Evolutionary conservation across 2,113 vertebrate genomes (phyloP).

Genomic region (Triplophysa rosa): DNA sequence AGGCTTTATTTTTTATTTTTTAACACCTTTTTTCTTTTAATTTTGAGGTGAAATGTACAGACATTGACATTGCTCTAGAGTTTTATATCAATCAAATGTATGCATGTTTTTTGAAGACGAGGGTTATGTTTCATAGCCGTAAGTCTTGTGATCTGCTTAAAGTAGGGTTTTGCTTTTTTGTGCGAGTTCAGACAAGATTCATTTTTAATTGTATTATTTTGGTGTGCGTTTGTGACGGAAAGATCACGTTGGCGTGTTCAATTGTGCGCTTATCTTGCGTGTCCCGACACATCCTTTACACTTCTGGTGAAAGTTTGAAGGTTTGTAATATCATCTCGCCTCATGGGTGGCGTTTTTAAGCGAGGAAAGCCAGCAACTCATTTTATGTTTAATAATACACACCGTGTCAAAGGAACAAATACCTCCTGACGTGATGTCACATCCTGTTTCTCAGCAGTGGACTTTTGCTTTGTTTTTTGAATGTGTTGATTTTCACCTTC

Average conservation of each 20-base stretch:
- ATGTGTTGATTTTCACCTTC: constrained; percentile 55
- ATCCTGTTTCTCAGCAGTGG: constrained; percentile 58
- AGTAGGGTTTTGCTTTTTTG: neutral
- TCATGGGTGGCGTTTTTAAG: neutral
- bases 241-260: neutral
- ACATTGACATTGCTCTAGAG: neutral
- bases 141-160: neutral
- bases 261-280: neutral
- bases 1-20: too few relatives aligned
- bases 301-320: constrained; percentile 43
- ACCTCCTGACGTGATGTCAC: neutral
- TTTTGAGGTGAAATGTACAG: neutral
- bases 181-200: constrained; percentile 15
- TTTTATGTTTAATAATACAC: neutral
- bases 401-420: neutral
- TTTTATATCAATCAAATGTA: constrained; percentile 69
- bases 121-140: constrained; percentile 41
- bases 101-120: constrained; percentile 73
- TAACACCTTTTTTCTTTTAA: neutral
- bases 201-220: neutral
- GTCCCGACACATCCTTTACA: constrained; percentile 41
- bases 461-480: constrained; percentile 48
- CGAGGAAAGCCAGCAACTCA: neutral
- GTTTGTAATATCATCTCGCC: neutral
- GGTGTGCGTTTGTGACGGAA: constrained; percentile 49